These are phyloP conservation scores for Orbicella faveolata DNA, from an alignment of 64 coral and sea anemone genomes.

Conservation along the genomic window DNA sequence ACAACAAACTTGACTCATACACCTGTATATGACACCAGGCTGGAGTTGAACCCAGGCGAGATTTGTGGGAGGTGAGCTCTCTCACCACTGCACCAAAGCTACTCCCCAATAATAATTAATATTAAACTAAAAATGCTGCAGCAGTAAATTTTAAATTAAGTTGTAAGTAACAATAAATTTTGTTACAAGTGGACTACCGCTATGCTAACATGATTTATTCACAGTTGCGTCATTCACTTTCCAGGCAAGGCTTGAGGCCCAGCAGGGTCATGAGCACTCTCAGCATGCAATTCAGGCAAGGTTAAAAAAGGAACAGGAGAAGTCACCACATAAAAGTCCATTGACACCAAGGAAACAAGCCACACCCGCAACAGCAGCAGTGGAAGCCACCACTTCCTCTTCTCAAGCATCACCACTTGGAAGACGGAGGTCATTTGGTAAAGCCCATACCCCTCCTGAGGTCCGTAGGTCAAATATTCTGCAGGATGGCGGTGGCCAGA, in stretches of 20 bases:
- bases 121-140: too few species aligned
- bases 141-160: too few species aligned
- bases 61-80: too few species aligned
- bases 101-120: too few species aligned
- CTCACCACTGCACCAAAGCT: too few species aligned
- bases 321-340: not conserved
- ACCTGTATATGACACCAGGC: too few species aligned
- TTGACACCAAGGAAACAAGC: not conserved
- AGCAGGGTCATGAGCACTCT: constrained; percentile 72
- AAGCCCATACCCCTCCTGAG: constrained; percentile 36
- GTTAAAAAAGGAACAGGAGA: constrained; percentile 23
- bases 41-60: too few species aligned
- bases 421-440: constrained; percentile 35
- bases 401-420: constrained; percentile 14
- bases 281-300: constrained; percentile 71
- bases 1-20: too few species aligned
- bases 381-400: not conserved
- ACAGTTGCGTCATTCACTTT: not conserved
- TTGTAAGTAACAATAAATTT: too few species aligned
- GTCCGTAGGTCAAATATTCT: constrained; percentile 11
- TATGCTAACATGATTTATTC: not conserved
- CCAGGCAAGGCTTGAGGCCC: constrained; percentile 79
- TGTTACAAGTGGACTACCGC: too few species aligned
- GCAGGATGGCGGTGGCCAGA: not conserved
- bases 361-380: not conserved